phyloP scores from a whole-genome alignment of 2,113 vertebrate species.

The Colossoma macropomum region DNA sequence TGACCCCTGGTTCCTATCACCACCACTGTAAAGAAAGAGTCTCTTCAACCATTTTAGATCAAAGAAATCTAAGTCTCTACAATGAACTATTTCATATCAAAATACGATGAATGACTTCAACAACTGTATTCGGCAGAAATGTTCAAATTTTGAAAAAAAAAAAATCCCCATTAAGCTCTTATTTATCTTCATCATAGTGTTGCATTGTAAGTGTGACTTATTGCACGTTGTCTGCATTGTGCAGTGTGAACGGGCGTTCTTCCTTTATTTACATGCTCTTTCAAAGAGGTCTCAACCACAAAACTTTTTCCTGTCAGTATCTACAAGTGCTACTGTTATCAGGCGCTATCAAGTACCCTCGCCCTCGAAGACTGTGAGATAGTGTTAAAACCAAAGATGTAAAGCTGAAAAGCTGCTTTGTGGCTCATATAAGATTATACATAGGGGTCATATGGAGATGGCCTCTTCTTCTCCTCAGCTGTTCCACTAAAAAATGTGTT shows the following conservation, averaged over 20 bases:
- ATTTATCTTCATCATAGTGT: not conserved
- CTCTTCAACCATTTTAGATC: too few species aligned
- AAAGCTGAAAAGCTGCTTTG: not conserved
- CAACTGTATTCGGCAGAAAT: too few species aligned
- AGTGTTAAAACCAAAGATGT: too few species aligned
- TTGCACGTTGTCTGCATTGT: not conserved
- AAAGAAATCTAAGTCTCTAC: too few species aligned
- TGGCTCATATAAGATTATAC: not conserved
- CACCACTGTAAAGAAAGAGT: too few species aligned
- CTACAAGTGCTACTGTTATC: not conserved
- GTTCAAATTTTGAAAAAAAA: too few species aligned
- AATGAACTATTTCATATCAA: too few species aligned
- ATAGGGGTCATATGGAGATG: not conserved
- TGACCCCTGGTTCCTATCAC: too few species aligned
- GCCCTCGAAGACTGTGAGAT: not conserved
- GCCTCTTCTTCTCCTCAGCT: conserved; percentile 63
- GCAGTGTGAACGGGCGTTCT: not conserved
- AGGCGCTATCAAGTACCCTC: not conserved
- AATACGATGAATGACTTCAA: too few species aligned
- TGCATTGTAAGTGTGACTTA: not conserved
- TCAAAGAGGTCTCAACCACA: not conserved
- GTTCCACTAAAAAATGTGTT: conserved; percentile 66
- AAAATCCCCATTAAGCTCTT: too few species aligned
- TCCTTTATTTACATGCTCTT: too few species aligned
- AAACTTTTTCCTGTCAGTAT: not conserved